Percentiles rank a stretch among this genome's conserved stretches.
Conservation (phyloP, 2,888 invertebrate genomes). For the Pyrrhia umbra region DNA sequence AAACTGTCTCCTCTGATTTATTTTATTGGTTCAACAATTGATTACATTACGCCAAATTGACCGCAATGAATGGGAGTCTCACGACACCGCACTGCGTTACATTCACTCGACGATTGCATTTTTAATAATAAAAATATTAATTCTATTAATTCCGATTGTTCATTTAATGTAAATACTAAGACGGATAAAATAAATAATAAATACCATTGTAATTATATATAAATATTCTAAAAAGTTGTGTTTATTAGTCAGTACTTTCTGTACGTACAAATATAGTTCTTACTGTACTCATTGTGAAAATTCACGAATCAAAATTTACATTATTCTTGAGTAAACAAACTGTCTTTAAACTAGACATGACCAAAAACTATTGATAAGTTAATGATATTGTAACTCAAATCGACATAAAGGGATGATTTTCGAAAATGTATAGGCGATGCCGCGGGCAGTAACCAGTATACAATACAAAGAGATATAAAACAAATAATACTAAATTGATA, state of each 20-base stretch:
- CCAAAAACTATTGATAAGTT: too few relatives aligned
- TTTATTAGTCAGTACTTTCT: too few relatives aligned
- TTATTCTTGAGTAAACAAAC: too few relatives aligned
- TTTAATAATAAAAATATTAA: slow-evolving; percentile 21
- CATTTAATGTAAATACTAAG: background rate
- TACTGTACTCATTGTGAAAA: too few relatives aligned
- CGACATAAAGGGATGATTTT: too few relatives aligned
- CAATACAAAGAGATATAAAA: background rate
- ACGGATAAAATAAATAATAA: too few relatives aligned
- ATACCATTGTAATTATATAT: too few relatives aligned
- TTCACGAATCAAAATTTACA: too few relatives aligned
- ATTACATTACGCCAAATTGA: slow-evolving; percentile 90
- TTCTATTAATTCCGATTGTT: background rate
- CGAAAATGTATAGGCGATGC: background rate
- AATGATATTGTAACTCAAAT: too few relatives aligned
- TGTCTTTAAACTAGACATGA: too few relatives aligned
- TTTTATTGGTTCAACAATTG: slow-evolving; percentile 89
- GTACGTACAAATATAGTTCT: too few relatives aligned
- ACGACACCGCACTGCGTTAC: slow-evolving; percentile 77
- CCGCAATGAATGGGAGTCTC: slow-evolving; percentile 86
- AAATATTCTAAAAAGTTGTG: too few relatives aligned
- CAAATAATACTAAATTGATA: background rate
- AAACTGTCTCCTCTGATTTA: slow-evolving; percentile 89
- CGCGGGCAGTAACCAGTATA: background rate
- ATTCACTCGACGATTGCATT: slow-evolving; percentile 53